phyloP scores from a whole-genome alignment of 2,888 invertebrate genomes.

The Chymomyza procnemis region DNA sequence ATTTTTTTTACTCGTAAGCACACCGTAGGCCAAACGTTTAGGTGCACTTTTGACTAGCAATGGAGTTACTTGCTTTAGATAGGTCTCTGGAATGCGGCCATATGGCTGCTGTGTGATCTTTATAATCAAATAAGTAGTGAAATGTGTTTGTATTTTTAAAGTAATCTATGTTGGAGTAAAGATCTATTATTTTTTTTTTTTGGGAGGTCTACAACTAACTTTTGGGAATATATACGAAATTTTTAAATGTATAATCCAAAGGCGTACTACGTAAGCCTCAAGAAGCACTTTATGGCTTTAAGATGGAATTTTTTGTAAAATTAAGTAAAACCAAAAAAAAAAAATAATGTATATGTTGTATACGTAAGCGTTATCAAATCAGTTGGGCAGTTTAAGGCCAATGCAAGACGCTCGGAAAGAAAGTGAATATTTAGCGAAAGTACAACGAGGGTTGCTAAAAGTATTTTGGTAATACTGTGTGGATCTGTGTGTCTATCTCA shows the following conservation, averaged over 20 bases:
- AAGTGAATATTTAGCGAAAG: too few relatives aligned
- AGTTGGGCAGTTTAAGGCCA: too few relatives aligned
- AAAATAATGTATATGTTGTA: too few relatives aligned
- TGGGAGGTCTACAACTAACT: neutral
- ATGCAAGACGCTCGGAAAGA: too few relatives aligned
- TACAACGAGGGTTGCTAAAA: too few relatives aligned
- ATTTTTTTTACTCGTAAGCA: neutral
- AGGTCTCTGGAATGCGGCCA: neutral
- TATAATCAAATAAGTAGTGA: neutral
- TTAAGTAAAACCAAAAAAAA: too few relatives aligned
- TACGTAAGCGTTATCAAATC: too few relatives aligned
- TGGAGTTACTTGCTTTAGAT: neutral
- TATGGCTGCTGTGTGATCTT: slow-evolving; percentile 1
- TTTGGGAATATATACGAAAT: neutral
- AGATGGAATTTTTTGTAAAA: too few relatives aligned
- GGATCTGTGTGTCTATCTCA: too few relatives aligned
- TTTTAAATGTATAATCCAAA: neutral
- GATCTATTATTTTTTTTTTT: neutral
- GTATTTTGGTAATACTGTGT: too few relatives aligned
- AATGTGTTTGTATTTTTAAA: neutral
- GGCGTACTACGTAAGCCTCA: too few relatives aligned
- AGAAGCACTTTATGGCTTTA: too few relatives aligned
- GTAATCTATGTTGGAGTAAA: neutral
- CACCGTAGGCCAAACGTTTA: slow-evolving; percentile 1
- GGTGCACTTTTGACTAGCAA: neutral